Base-by-base conservation (phyloP, 2,113 vertebrate species). In the Mixornis gularis region DNA sequence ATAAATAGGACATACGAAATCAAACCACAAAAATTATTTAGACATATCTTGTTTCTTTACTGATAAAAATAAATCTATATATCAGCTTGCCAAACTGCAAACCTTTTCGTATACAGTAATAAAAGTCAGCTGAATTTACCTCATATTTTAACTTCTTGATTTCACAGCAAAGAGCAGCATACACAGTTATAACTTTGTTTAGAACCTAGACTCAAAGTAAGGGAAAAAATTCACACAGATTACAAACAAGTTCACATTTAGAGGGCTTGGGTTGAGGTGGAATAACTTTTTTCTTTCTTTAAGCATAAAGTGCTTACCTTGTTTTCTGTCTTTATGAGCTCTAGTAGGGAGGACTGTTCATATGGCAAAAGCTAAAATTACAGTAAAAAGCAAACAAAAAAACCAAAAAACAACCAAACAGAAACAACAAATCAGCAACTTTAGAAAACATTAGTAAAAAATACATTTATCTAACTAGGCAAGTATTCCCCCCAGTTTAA, bases 161-260 rank as follows among this genome's bases (percentile, higher is more conserved):
- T 97, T 99, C 99, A 97, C 98, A 99, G 85, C 99, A 99, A 90
- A 99, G 98, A 66, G 99, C 99, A 80, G 99, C 99, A 95, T 99
- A 99, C 72, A 99, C 99, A 76, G 99, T 99, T 65, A 99, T 99
- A 63, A 99, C 99, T 98, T 99, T 99, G 96, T 99, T 99, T 89
- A 99, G 97, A 94, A 99, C 98, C 99, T 99, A 93, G 65, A 96
- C 66, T 90, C 81, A 93, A 69, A 85, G 29, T 4, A 6, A 56
- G 32, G 46, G 18, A 53, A 82, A 63, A 87, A 89, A 30, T 0
- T 0, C 82, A 90, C 41, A 94, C 9, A 90, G 53, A 85, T 93
- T 69, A 48, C 63, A 91, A 44, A 56, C 0, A 80, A 12, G 66
- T 64, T 68, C 68, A 65, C 3, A 3, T 80, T 79, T 63, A 87